Base-by-base conservation (phyloP, 30 jellyfish, hydroid and myxozoan species). In the Aurelia aurita region DNA sequence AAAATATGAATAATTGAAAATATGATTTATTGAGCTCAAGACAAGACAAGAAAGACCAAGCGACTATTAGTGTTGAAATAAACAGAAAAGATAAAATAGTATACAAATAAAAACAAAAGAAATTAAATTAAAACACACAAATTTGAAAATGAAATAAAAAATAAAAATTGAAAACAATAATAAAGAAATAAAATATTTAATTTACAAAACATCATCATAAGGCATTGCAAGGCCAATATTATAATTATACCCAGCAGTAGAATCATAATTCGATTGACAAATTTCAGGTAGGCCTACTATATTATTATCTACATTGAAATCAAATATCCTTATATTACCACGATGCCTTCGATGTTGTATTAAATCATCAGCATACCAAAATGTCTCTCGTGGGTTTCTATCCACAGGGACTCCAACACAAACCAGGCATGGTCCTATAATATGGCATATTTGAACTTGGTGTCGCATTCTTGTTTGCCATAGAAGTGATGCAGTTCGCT, bases 311-410 rank as follows among this genome's bases (percentile, higher is more conserved):
- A 16, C 80, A 16, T 76, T 25, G 74, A 90, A 90, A 72, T 90
- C 91, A 68, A 58, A 82, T 0, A 90, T 86, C 31, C 97, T 80
- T 1, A 90, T 79, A 58, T 62, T 73, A n/a, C 97, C 97, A 18
- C 97, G 92, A 63, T 83, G 69, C 74, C 89, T 66, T 63, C 92
- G 58, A 44, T 84, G 91, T 53, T 90, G 96, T 45, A 84, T 90
- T 74, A 90, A 70, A 44, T 90, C 97, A 71, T 90, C 96, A 14
- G 91, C 88, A 68, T 75, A 74, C 96, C 97, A 83, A 23, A 82
- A 46, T 27, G 92, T 63, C 54, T 83, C 90, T 25, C 70, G 34
- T 15, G 97, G 96, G 59, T 59, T 72, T 29, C 77, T 70, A 45
- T 84, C 96, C 6, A 34, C 46, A 31, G 97, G 97, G 26, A 84